These are phyloP conservation scores for Eudasyphora cyanicolor DNA, from an alignment of 2,888 invertebrate species.

Conservation along the genomic window DNA sequence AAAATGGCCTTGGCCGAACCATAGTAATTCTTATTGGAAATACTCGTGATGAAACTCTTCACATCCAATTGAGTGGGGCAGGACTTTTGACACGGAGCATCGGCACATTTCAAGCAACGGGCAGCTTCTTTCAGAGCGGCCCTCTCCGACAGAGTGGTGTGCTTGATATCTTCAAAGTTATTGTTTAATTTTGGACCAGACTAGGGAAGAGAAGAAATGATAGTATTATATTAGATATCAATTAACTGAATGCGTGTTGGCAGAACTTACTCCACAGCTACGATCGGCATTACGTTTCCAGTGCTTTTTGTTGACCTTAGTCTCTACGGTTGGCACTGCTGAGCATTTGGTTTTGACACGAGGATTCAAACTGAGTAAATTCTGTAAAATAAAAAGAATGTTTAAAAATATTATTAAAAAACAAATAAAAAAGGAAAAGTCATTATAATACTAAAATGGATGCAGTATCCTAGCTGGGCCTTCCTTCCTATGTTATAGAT, in stretches of 20 bases:
- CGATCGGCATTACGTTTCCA: constrained; percentile 97
- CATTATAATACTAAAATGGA: too few species aligned
- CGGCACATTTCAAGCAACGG: constrained; percentile 94
- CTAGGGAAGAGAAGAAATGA: constrained; percentile 36
- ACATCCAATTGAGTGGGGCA: constrained; percentile 99
- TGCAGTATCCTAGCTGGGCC: too few species aligned
- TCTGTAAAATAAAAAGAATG: constrained; percentile 82
- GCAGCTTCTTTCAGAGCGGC: constrained; percentile 95
- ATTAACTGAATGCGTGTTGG: background rate
- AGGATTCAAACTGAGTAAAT: constrained; percentile 92
- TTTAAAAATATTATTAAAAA: background rate
- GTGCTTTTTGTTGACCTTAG: constrained; percentile 92
- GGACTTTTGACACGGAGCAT: constrained; percentile 98
- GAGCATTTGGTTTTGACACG: constrained; percentile 88
- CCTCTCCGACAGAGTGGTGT: constrained; percentile 97
- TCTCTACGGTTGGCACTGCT: constrained; percentile 90
- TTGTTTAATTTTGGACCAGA: constrained; percentile 87
- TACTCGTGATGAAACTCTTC: constrained; percentile 97
- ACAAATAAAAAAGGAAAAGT: too few species aligned
- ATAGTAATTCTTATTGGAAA: constrained; percentile 98
- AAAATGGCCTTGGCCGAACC: constrained; percentile 97
- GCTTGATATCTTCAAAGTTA: constrained; percentile 98
- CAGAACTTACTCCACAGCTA: constrained; percentile 87
- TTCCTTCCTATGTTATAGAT: too few species aligned
- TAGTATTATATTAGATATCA: background rate